Conservation (phyloP, 1,140 invertebrate genomes). For the Lordiphosa mommai region DNA sequence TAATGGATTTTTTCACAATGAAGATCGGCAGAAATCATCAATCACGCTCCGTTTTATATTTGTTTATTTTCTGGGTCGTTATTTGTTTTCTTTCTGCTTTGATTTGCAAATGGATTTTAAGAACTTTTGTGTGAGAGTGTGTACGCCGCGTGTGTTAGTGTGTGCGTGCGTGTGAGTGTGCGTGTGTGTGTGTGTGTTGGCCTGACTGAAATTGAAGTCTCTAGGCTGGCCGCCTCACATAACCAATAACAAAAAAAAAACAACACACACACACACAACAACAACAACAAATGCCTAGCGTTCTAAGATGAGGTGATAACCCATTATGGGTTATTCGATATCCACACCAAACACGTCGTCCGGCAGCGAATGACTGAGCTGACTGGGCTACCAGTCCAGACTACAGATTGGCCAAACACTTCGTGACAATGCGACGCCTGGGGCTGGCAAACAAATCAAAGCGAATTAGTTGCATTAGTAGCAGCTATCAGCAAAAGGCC, state of each 20-base stretch:
- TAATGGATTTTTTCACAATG: too few species aligned
- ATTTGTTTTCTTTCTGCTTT: background rate
- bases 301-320: background rate
- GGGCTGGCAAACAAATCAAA: constrained; percentile 53
- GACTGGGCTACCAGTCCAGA: constrained; percentile 1
- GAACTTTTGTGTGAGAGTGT: background rate
- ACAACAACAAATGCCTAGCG: background rate
- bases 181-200: constrained; percentile 5
- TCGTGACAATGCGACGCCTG: constrained; percentile 47
- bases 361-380: constrained; percentile 1
- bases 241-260: background rate
- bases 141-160: background rate
- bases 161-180: constrained; percentile 6
- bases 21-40: too few species aligned
- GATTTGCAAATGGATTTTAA: constrained; percentile 1
- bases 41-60: background rate
- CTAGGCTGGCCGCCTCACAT: constrained; percentile 13
- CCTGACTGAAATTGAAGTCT: constrained; percentile 19
- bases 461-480: constrained; percentile 59
- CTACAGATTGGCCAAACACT: constrained; percentile 25
- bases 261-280: background rate
- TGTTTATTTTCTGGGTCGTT: too few species aligned
- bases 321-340: too few species aligned
- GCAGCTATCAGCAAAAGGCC: constrained; percentile 44
- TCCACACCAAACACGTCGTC: background rate